Evolutionary conservation across 2,888 invertebrate species (phyloP).

Genomic region (Myathropa florea): DNA sequence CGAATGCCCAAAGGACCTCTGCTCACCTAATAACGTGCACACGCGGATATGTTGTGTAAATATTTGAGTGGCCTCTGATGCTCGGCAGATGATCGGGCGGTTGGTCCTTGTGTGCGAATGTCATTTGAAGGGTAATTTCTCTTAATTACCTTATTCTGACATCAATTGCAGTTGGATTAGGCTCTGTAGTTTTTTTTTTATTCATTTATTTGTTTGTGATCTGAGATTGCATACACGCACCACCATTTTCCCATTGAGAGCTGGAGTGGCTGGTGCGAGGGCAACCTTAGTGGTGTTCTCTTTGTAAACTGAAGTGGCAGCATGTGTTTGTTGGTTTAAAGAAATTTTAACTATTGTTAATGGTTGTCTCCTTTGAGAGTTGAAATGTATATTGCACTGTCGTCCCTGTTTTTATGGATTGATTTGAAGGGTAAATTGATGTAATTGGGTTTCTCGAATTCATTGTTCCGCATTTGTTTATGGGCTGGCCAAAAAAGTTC

Average conservation of each 20-base stretch:
- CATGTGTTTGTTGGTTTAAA: constrained; percentile 3
- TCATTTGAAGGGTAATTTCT: constrained; percentile 44
- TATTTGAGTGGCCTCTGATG: constrained; percentile 64
- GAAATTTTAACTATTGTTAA: neutral
- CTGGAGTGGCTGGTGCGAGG: neutral
- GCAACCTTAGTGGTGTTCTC: neutral
- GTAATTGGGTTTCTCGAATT: neutral
- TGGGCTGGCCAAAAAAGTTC: neutral
- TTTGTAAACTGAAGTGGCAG: constrained; percentile 18
- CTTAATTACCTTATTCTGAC: constrained; percentile 64
- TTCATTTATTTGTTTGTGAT: constrained; percentile 39
- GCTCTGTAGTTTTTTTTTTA: constrained; percentile 23
- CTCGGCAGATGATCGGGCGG: constrained; percentile 43
- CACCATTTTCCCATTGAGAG: constrained; percentile 8
- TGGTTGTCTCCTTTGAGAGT: neutral
- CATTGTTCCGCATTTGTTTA: neutral
- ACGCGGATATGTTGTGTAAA: constrained; percentile 67
- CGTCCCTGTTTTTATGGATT: neutral
- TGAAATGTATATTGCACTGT: neutral
- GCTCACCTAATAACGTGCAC: constrained; percentile 54
- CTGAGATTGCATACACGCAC: constrained; percentile 29
- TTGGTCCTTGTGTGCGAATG: constrained; percentile 11
- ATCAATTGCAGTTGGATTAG: constrained; percentile 33
- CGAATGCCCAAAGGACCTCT: constrained; percentile 39
- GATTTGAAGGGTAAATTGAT: neutral